Conservation (phyloP, 2,888 invertebrate species). For the Uloborus plumipes region DNA sequence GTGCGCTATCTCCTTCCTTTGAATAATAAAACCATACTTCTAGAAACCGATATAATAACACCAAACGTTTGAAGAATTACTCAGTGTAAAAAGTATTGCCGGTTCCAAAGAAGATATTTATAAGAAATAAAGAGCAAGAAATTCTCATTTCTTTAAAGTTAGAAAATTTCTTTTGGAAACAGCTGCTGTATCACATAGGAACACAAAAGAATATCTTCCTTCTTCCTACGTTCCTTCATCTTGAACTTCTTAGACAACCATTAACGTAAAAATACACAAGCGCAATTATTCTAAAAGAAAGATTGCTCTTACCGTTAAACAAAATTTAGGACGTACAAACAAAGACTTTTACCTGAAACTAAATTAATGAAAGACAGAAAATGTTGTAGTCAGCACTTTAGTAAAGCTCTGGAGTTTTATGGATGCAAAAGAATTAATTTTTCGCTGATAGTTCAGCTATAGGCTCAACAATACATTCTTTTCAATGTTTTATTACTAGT, state of each 20-base stretch:
- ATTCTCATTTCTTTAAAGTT: constrained; percentile 27
- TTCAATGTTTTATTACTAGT: too few species aligned
- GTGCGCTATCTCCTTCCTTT: too few species aligned
- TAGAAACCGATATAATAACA: too few species aligned
- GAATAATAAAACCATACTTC: too few species aligned
- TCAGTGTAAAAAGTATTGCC: too few species aligned
- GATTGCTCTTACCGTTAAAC: constrained; percentile 25
- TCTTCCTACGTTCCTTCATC: constrained; percentile 39
- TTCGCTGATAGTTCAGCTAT: too few species aligned
- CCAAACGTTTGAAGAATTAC: too few species aligned
- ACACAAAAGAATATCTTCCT: constrained; percentile 34
- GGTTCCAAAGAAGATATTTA: too few species aligned
- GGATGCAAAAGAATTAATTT: constrained; percentile 1
- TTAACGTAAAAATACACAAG: constrained; percentile 41
- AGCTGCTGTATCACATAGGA: constrained; percentile 42
- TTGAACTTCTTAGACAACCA: constrained; percentile 46
- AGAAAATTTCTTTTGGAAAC: constrained; percentile 41
- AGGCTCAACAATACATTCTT: too few species aligned
- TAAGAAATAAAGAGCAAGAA: constrained; percentile 24
- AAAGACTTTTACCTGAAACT: constrained; percentile 23
- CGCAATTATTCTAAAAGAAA: constrained; percentile 35
- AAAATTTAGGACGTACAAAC: constrained; percentile 30
- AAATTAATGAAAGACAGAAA: constrained; percentile 43
- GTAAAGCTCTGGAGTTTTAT: neutral
- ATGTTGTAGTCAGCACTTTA: constrained; percentile 32